Conservation (phyloP, 2,888 invertebrate genomes). For the Branchipolynoe longqiensis region DNA sequence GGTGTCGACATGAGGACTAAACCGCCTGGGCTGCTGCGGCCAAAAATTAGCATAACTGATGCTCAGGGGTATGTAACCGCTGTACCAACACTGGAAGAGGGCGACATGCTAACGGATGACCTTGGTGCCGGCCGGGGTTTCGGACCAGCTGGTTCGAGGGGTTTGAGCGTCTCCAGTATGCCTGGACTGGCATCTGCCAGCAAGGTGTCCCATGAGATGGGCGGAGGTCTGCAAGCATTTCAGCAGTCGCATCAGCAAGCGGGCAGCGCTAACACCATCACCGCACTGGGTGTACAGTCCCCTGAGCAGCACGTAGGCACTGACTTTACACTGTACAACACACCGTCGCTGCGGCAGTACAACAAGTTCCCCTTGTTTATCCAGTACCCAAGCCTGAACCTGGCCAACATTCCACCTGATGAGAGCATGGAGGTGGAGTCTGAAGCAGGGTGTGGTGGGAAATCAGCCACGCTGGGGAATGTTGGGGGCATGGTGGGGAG, state of each 20-base stretch:
- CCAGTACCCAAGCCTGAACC: constrained; percentile 57
- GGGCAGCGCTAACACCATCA: background rate
- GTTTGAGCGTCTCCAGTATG: background rate
- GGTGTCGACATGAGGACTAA: background rate
- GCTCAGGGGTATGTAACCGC: constrained; percentile 87
- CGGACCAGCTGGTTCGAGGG: constrained; percentile 14
- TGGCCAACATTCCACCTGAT: constrained; percentile 59
- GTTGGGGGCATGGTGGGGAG: background rate
- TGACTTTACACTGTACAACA: background rate
- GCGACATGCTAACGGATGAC: constrained; percentile 17
- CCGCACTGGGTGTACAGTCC: background rate
- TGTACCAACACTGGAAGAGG: constrained; percentile 68
- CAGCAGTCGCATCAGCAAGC: background rate
- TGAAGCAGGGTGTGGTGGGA: constrained; percentile 4
- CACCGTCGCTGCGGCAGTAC: constrained; percentile 32
- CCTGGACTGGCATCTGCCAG: constrained; percentile 16
- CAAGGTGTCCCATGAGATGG: background rate
- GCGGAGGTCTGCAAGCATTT: background rate
- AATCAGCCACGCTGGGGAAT: background rate
- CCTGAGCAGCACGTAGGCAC: constrained; percentile 1
- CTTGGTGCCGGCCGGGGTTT: background rate
- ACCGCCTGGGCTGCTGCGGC: constrained; percentile 82
- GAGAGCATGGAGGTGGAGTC: constrained; percentile 50
- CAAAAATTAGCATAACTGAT: constrained; percentile 95
- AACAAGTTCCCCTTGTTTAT: constrained; percentile 15